Evolutionary conservation across 2,797 vertebrate genomes (phyloP), one percentile per base, ranked within the genome.

Genomic region (Catamblyrhynchus diadema): DNA sequence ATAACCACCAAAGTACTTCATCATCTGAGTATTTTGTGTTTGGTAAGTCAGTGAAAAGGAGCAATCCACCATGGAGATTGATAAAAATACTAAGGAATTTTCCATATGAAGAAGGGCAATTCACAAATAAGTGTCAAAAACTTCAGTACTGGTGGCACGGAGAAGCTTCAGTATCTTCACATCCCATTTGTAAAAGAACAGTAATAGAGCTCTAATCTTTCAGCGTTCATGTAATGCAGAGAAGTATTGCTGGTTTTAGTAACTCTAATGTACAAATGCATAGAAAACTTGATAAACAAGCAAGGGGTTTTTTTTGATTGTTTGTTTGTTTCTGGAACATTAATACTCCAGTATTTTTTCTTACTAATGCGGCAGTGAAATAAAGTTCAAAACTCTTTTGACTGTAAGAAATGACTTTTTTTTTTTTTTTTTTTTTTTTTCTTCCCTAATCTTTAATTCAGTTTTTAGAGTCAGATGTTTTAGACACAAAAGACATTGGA

Each of bases 341-440:
- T 60, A 90, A 72, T 80, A 41, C 30, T 23, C 27, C 37, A 20
- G 25, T 83, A 69, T 20, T 62, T 83, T 72, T 48, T 44, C 67
- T 95, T 19, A 82, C 41, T 86, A 70, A 93, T 65, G 71, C 50
- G 93, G 8, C 41, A 85, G 30, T 37, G 57, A 83, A 47, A 82
- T 14, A 8, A 81, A 92, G 22, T 62, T 93, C 37, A 75, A 72
- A 90, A 66, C 16, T 75, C 23, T 77, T 93, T 88, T 72, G 70
- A 86, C 45, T 71, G 7, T 30, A 74, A 35, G 14, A 39, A 2
- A 37, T 3, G 1, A 13, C 11, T 2, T 17, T 23, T 45, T 35
- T 20, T 54, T 16, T 23, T 45, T 35, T 20, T 54, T 16, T 5
- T 39, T 19, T 54, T 33, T 35, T 54, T 33, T 45, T 64, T 73